Evolutionary conservation across 2,113 vertebrate genomes (phyloP).

Genomic region (Siphamia tubifer): DNA sequence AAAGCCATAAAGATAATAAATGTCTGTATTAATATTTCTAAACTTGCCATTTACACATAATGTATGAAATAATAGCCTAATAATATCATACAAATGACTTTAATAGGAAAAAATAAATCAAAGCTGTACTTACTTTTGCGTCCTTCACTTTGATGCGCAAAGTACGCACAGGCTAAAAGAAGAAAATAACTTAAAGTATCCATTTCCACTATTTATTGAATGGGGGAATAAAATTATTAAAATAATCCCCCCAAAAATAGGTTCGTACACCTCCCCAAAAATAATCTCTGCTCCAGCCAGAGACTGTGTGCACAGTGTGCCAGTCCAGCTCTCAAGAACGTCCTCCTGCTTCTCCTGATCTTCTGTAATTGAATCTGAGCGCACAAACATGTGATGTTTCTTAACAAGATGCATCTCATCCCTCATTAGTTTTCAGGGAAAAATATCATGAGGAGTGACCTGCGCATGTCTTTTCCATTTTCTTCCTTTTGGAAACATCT

Average conservation of each 20-base stretch:
- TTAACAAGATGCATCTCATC: constrained; percentile 77
- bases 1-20: too few species aligned
- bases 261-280: background rate
- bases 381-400: constrained; percentile 74
- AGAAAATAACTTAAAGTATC: constrained; percentile 9
- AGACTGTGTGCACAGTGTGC: constrained; percentile 3
- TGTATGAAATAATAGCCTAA: too few species aligned
- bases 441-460: constrained; percentile 32
- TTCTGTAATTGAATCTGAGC: constrained; percentile 64
- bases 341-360: background rate
- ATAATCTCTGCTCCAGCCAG: background rate
- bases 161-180: constrained; percentile 43
- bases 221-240: background rate
- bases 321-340: background rate
- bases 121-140: constrained; percentile 71
- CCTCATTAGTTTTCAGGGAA: constrained; percentile 63
- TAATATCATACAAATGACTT: too few species aligned
- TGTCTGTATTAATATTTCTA: background rate
- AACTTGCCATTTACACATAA: background rate
- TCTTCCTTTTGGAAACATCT: background rate
- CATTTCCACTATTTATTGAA: constrained; percentile 30
- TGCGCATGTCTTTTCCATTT: background rate
- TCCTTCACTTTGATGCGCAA: constrained; percentile 47
- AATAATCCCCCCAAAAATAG: background rate
- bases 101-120: too few species aligned